A percentile compares a stretch with the other conserved stretches of the same genome.
Evolutionary conservation across 53 echinoderm and acorn worm genomes (phyloP).

Genomic region (Crossaster papposus): DNA sequence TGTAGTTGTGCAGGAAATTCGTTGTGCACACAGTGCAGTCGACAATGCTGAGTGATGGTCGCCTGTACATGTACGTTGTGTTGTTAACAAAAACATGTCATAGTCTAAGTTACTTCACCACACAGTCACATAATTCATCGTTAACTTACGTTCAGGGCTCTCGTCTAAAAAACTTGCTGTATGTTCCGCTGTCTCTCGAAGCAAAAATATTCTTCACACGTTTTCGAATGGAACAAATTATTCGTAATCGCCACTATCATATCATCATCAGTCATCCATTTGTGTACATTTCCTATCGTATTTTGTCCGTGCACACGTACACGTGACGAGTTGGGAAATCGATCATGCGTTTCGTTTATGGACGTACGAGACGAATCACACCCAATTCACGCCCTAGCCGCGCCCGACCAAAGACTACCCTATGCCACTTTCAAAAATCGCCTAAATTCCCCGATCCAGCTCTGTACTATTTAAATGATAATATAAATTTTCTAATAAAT

Average conservation of each 20-base stretch:
- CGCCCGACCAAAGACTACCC: no score
- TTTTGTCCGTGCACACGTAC: background rate
- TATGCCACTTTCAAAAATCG: no score
- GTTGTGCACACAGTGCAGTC: no score
- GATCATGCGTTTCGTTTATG: conserved; percentile 35
- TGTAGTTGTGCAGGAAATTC: no score
- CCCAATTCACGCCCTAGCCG: conserved; percentile 42
- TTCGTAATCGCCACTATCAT: background rate
- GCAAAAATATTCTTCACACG: background rate
- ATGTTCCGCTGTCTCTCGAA: background rate
- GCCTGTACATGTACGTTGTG: background rate
- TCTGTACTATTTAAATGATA: background rate
- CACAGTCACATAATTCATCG: background rate
- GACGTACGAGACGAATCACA: conserved; percentile 48
- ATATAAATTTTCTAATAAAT: background rate
- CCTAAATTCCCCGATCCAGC: background rate
- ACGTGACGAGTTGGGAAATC: background rate
- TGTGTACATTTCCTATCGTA: background rate
- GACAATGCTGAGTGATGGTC: no score
- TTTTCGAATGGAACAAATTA: background rate
- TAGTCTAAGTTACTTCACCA: no score
- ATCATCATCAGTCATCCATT: background rate
- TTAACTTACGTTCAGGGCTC: background rate
- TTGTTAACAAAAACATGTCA: background rate
- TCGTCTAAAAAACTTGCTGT: background rate